These are phyloP conservation scores for Channa maculata DNA, from an alignment of 2,113 vertebrate genomes.

Conservation along the genomic window DNA sequence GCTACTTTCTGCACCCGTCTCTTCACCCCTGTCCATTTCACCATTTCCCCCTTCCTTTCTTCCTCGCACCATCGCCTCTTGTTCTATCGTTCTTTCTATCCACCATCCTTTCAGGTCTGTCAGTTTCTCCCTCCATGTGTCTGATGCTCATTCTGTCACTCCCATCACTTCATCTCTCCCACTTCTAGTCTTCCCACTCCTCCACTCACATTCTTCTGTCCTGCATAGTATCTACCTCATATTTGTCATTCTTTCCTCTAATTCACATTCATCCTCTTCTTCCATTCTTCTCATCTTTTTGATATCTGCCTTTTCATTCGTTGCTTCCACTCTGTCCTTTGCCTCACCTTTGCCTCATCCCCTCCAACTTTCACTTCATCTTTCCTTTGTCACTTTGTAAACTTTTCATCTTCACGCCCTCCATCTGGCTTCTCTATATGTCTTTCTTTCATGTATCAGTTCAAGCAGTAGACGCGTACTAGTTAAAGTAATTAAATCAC, in stretches of 20 bases:
- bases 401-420: slow-evolving; percentile 6
- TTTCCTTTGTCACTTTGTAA: slow-evolving; percentile 34
- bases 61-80: slow-evolving; percentile 29
- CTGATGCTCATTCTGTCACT: slow-evolving; percentile 28
- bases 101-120: slow-evolving; percentile 43
- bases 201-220: slow-evolving; percentile 15
- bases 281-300: neutral
- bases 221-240: slow-evolving; percentile 22
- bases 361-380: slow-evolving; percentile 17
- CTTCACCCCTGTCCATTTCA: slow-evolving; percentile 23
- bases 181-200: neutral
- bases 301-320: slow-evolving; percentile 37
- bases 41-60: neutral
- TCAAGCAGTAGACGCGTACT: neutral
- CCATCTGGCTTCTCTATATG: neutral
- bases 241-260: slow-evolving; percentile 31
- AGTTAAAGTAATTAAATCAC: slow-evolving; percentile 10
- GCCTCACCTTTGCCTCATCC: slow-evolving; percentile 56
- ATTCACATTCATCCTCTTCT: slow-evolving; percentile 42
- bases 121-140: slow-evolving; percentile 38
- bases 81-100: slow-evolving; percentile 7
- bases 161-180: slow-evolving; percentile 20
- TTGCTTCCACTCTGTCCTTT: slow-evolving; percentile 48
- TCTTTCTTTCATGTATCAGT: neutral
- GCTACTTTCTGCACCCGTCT: slow-evolving; percentile 26